A percentile compares a stretch with the other conserved stretches of the same genome.
Conservation (phyloP, 2,888 invertebrate genomes). For the Sclerodermus sp. region DNA sequence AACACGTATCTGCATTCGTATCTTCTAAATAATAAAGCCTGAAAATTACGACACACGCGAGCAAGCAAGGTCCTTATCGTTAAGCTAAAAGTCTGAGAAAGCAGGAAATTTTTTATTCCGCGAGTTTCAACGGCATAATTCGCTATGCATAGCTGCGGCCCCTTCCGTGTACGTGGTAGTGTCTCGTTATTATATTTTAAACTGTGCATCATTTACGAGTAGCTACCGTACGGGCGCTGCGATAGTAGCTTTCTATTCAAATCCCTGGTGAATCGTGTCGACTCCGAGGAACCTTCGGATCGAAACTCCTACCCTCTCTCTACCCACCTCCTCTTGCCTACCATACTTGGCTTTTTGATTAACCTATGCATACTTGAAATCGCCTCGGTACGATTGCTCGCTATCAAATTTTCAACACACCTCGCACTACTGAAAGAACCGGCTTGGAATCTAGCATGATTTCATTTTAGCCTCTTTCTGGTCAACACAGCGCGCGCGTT, state of each 20-base stretch:
- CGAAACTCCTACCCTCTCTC: constrained; percentile 9
- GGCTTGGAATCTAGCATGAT: too few relatives aligned
- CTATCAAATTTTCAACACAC: constrained; percentile 1
- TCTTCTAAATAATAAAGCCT: constrained; percentile 21
- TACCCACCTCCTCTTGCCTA: background rate
- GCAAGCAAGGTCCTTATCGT: too few relatives aligned
- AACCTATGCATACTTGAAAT: constrained; percentile 46
- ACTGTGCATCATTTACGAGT: constrained; percentile 22
- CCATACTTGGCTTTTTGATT: constrained; percentile 32
- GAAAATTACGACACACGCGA: too few relatives aligned
- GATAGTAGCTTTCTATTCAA: too few relatives aligned
- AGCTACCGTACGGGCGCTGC: constrained; percentile 1
- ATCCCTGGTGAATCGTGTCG: constrained; percentile 18
- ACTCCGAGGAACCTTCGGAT: background rate
- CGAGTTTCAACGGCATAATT: constrained; percentile 31
- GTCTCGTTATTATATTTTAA: constrained; percentile 33
- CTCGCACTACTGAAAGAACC: background rate
- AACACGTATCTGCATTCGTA: too few relatives aligned
- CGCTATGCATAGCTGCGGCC: constrained; percentile 31
- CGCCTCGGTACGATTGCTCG: constrained; percentile 23
- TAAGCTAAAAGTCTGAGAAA: too few relatives aligned
- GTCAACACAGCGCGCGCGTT: too few relatives aligned
- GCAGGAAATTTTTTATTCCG: constrained; percentile 16
- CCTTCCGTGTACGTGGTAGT: constrained; percentile 8
- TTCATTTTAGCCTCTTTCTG: too few relatives aligned